Percentiles rank a stretch among this genome's conserved stretches.
Evolutionary conservation across 2,888 invertebrate genomes (phyloP).

Genomic region (Diarsia brunnea): DNA sequence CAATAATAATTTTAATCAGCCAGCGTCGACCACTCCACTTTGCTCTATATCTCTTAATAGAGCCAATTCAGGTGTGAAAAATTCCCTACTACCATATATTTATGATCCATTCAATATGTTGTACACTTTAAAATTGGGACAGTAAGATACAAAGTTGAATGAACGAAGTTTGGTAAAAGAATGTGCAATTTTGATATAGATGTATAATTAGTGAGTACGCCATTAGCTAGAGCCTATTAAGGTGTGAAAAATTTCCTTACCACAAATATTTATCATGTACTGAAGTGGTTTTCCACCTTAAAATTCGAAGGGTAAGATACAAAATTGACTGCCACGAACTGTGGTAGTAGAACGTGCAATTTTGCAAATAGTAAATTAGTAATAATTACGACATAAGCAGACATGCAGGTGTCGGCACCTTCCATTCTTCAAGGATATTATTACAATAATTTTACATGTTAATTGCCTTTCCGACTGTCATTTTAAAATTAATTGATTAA

Average conservation of each 20-base stretch:
- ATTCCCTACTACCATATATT: slow-evolving; percentile 29
- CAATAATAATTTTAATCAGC: slow-evolving; percentile 82
- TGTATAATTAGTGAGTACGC: not conserved
- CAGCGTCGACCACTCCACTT: slow-evolving; percentile 65
- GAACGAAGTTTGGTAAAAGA: not conserved
- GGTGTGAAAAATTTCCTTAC: slow-evolving; percentile 52
- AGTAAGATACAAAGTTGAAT: slow-evolving; percentile 25
- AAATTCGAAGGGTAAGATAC: not conserved
- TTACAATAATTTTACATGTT: slow-evolving; percentile 61
- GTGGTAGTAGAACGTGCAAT: not conserved
- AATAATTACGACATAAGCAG: slow-evolving; percentile 23
- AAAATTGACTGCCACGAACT: slow-evolving; percentile 5
- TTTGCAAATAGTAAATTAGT: slow-evolving; percentile 50
- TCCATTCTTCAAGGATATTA: slow-evolving; percentile 52
- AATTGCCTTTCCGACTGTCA: slow-evolving; percentile 62
- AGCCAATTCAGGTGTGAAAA: slow-evolving; percentile 60
- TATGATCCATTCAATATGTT: not conserved
- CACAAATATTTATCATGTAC: not conserved
- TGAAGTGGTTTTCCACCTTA: slow-evolving; percentile 23
- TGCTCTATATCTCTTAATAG: slow-evolving; percentile 65
- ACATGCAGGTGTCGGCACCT: slow-evolving; percentile 61
- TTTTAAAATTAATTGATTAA: slow-evolving; percentile 61
- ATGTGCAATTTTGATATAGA: not conserved
- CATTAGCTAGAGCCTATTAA: slow-evolving; percentile 40
- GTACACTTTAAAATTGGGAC: slow-evolving; percentile 19